These are phyloP conservation scores for Cranoglanis bouderius DNA, from an alignment of 2,113 vertebrate genomes.

Conservation along the genomic window DNA sequence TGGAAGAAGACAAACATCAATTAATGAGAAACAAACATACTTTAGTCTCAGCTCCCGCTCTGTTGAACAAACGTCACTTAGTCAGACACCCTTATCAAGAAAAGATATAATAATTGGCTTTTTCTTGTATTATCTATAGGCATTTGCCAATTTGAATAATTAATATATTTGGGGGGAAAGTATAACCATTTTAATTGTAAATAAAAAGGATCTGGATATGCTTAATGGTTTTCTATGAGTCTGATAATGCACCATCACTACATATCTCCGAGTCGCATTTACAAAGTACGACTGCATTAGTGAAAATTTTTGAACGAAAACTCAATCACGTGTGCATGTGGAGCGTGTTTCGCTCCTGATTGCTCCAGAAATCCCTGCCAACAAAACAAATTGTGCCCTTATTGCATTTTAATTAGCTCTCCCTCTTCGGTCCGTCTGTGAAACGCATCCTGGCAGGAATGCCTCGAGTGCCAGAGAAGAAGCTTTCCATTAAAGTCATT, in stretches of 20 bases:
- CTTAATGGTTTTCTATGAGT: neutral
- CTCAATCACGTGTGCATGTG: slow-evolving; percentile 6
- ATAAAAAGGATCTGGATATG: neutral
- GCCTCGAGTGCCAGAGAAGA: slow-evolving; percentile 5
- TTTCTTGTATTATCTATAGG: neutral
- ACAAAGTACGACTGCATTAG: slow-evolving; percentile 8
- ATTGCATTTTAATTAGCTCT: slow-evolving; percentile 51
- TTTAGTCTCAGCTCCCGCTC: slow-evolving; percentile 10
- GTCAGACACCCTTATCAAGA: neutral
- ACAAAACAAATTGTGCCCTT: slow-evolving; percentile 38
- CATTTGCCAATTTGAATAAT: neutral
- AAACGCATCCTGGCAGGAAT: slow-evolving; percentile 46
- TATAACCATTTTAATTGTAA: neutral
- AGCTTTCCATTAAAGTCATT: slow-evolving; percentile 43
- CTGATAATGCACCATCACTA: neutral
- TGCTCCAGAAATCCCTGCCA: slow-evolving; percentile 42
- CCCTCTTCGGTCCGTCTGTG: slow-evolving; percentile 28
- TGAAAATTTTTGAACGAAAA: slow-evolving; percentile 20
- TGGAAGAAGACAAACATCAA: slow-evolving; percentile 17
- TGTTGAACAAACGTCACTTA: slow-evolving; percentile 6
- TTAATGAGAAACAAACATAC: slow-evolving; percentile 29
- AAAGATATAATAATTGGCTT: neutral
- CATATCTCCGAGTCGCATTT: neutral
- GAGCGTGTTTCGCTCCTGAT: neutral
- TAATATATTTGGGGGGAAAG: neutral